These are phyloP conservation scores for Brachyptera putata DNA, from an alignment of 2,888 invertebrate genomes.

Conservation along the genomic window DNA sequence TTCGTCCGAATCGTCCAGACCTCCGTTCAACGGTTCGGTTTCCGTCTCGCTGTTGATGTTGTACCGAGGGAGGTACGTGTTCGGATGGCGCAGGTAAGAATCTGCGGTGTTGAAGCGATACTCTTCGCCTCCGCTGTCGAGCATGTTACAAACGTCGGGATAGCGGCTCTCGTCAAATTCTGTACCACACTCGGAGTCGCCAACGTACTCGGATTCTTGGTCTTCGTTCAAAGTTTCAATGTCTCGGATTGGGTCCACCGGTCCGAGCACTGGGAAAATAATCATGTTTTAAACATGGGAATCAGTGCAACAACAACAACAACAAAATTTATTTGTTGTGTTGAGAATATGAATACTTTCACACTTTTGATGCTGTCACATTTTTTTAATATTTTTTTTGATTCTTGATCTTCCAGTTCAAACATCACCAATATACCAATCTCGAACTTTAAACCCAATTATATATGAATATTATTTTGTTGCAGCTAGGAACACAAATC, in stretches of 20 bases:
- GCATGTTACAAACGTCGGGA: constrained; percentile 53
- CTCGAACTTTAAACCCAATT: too few relatives aligned
- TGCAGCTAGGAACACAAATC: too few relatives aligned
- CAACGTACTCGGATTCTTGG: constrained; percentile 62
- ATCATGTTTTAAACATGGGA: constrained; percentile 16
- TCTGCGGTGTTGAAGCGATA: constrained; percentile 53
- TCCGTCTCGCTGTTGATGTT: constrained; percentile 43
- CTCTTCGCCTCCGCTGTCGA: constrained; percentile 59
- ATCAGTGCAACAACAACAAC: too few relatives aligned
- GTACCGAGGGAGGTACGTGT: constrained; percentile 73
- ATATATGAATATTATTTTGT: too few relatives aligned
- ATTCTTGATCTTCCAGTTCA: too few relatives aligned
- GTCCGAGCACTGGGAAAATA: constrained; percentile 47
- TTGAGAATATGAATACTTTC: too few relatives aligned
- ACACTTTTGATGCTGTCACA: too few relatives aligned
- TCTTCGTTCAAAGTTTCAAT: constrained; percentile 66
- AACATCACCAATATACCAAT: too few relatives aligned
- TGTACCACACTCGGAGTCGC: constrained; percentile 61
- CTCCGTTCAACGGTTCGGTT: constrained; percentile 35
- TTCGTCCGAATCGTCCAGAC: constrained; percentile 34
- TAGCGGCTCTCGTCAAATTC: constrained; percentile 53
- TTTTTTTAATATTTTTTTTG: too few relatives aligned
- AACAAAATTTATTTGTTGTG: neutral
- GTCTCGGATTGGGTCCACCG: constrained; percentile 58
- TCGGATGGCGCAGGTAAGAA: constrained; percentile 76